Percentiles rank a stretch among this genome's conserved stretches.
Evolutionary conservation across 2,888 invertebrate genomes (phyloP).

Genomic region (Ganaspis brasiliensis): DNA sequence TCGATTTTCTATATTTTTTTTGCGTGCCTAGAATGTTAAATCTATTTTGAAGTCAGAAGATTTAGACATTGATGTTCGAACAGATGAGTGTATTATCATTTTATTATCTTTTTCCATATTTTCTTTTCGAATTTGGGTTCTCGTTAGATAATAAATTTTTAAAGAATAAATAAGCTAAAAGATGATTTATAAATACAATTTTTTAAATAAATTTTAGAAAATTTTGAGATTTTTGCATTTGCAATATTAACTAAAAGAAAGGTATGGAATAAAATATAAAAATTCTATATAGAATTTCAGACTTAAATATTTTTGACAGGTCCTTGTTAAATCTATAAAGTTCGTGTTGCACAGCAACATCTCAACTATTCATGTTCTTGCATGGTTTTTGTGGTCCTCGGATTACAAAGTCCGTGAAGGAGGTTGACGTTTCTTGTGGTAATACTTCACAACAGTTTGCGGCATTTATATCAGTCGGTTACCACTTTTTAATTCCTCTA

Average conservation of each 20-base stretch:
- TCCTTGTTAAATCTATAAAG: constrained; percentile 13
- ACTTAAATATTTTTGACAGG: constrained; percentile 2
- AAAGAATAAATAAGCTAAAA: too few relatives aligned
- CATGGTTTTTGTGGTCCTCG: neutral
- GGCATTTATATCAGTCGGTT: neutral
- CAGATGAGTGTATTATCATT: too few relatives aligned
- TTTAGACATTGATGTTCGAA: too few relatives aligned
- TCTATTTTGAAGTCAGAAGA: constrained; percentile 11
- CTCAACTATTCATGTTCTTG: neutral
- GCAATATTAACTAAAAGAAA: too few relatives aligned
- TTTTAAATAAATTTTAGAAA: too few relatives aligned
- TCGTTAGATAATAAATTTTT: too few relatives aligned
- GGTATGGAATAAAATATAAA: too few relatives aligned
- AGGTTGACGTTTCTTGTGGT: constrained; percentile 10
- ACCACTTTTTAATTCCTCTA: neutral
- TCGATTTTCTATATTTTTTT: constrained; percentile 27
- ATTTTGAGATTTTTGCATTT: too few relatives aligned
- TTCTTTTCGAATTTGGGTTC: too few relatives aligned
- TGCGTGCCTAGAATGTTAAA: neutral
- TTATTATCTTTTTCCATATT: too few relatives aligned
- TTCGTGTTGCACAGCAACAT: constrained; percentile 17
- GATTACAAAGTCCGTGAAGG: constrained; percentile 1
- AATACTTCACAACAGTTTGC: constrained; percentile 10
- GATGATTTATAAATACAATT: too few relatives aligned
- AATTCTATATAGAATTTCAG: too few relatives aligned